Percentiles rank a stretch among this genome's conserved stretches.
phyloP scores from a whole-genome alignment of 2,888 invertebrate species.

The Cataglyphis altisquamis region DNA sequence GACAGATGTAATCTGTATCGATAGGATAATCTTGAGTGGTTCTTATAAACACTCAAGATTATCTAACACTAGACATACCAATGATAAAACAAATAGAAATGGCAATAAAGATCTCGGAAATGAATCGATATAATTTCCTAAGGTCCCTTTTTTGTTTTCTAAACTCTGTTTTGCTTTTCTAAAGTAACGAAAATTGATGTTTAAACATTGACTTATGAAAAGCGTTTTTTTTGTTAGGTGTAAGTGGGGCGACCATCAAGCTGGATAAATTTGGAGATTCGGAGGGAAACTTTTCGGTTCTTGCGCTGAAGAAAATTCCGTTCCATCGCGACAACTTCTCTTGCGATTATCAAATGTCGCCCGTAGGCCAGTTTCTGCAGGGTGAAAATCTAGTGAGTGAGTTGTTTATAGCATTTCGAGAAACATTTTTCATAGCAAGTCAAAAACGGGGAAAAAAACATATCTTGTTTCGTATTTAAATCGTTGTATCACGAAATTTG shows the following conservation, averaged over 20 bases:
- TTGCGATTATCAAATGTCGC: slow-evolving; percentile 93
- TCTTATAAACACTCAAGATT: background rate
- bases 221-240: slow-evolving; percentile 88
- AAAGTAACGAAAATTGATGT: background rate
- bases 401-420: slow-evolving; percentile 83
- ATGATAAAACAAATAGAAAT: slow-evolving; percentile 6
- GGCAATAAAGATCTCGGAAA: background rate
- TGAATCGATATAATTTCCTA: background rate
- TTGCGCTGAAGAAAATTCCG: slow-evolving; percentile 91
- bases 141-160: too few relatives aligned
- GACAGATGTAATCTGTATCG: slow-evolving; percentile 34
- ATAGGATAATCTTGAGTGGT: slow-evolving; percentile 54
- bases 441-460: background rate
- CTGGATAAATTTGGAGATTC: slow-evolving; percentile 97
- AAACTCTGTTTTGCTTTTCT: background rate
- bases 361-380: slow-evolving; percentile 94
- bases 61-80: slow-evolving; percentile 24
- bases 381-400: slow-evolving; percentile 93
- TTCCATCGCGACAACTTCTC: slow-evolving; percentile 88
- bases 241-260: slow-evolving; percentile 97
- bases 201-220: slow-evolving; percentile 3
- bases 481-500: slow-evolving; percentile 67
- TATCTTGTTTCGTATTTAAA: slow-evolving; percentile 33
- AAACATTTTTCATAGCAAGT: slow-evolving; percentile 22
- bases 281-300: slow-evolving; percentile 98